Percentiles rank a stretch among this genome's conserved stretches.
Evolutionary conservation across 1,140 invertebrate genomes (phyloP).

Genomic region (Caenorhabditis tropicalis): DNA sequence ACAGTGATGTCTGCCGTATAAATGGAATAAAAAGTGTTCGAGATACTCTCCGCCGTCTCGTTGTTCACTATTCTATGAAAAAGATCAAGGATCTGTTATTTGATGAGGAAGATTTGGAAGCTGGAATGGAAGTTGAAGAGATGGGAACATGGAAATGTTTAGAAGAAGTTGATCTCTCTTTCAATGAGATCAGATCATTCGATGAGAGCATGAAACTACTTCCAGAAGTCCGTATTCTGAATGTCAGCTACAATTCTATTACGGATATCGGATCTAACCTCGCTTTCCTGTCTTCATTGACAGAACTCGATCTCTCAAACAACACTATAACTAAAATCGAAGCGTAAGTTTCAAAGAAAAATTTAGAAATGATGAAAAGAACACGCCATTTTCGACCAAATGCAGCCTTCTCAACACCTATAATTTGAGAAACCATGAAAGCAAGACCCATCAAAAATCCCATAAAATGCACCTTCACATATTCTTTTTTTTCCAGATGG

Average conservation of each 20-base stretch:
- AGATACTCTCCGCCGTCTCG: constrained; percentile 46
- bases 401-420: too few relatives aligned
- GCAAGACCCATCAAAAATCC: not conserved
- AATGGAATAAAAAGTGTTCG: constrained; percentile 52
- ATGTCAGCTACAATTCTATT: constrained; percentile 81
- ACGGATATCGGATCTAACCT: constrained; percentile 79
- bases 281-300: constrained; percentile 81
- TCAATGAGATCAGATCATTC: constrained; percentile 81
- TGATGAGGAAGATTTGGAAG: constrained; percentile 72
- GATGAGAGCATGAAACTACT: constrained; percentile 83
- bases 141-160: constrained; percentile 77
- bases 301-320: constrained; percentile 81
- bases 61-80: constrained; percentile 59
- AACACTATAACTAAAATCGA: constrained; percentile 79
- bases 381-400: too few relatives aligned
- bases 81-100: constrained; percentile 57
- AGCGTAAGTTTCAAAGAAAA: constrained; percentile 73
- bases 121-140: constrained; percentile 62
- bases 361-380: too few relatives aligned
- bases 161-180: constrained; percentile 80
- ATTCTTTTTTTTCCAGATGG: constrained; percentile 71
- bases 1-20: constrained; percentile 53
- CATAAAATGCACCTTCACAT: not conserved
- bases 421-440: not conserved
- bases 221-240: constrained; percentile 80